A percentile compares a stretch with the other conserved stretches of the same genome.
Evolutionary conservation across 2,797 vertebrate genomes (phyloP).

Genomic region (Pyrocephalus nanus): DNA sequence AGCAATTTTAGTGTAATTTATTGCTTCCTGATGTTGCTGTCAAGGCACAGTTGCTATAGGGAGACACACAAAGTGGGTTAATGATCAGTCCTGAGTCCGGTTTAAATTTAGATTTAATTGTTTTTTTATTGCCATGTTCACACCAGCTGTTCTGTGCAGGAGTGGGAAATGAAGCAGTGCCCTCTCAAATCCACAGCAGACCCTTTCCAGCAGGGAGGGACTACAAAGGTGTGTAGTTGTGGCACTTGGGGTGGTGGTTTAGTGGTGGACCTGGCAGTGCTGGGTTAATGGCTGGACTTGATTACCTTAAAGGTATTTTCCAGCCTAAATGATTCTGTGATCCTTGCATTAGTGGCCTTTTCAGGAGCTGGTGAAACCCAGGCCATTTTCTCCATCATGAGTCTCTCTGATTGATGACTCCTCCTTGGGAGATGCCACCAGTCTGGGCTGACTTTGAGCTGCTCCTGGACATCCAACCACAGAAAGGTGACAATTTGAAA

Average conservation of each 20-base stretch:
- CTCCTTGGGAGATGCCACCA: not conserved
- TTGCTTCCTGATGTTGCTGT: not conserved
- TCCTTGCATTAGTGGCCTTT: not conserved
- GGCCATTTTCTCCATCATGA: accelerated
- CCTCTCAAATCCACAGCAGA: not conserved
- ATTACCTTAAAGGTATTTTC: not conserved
- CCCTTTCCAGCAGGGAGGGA: not conserved
- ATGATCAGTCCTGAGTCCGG: not conserved
- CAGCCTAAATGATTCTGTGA: not conserved
- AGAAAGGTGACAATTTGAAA: not conserved
- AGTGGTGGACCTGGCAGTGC: not conserved
- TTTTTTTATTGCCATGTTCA: not conserved
- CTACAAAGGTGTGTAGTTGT: not conserved
- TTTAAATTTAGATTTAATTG: not conserved
- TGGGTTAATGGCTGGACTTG: not conserved
- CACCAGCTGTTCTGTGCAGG: not conserved
- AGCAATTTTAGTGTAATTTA: not conserved
- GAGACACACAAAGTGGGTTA: not conserved
- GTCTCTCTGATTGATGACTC: not conserved
- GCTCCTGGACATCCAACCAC: not conserved
- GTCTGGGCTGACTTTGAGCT: not conserved
- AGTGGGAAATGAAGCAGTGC: not conserved
- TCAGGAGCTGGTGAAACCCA: not conserved
- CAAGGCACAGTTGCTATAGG: not conserved
- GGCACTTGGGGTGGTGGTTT: not conserved